phyloP scores from a whole-genome alignment of 2,888 invertebrate species.

The Drosophila borborema region DNA sequence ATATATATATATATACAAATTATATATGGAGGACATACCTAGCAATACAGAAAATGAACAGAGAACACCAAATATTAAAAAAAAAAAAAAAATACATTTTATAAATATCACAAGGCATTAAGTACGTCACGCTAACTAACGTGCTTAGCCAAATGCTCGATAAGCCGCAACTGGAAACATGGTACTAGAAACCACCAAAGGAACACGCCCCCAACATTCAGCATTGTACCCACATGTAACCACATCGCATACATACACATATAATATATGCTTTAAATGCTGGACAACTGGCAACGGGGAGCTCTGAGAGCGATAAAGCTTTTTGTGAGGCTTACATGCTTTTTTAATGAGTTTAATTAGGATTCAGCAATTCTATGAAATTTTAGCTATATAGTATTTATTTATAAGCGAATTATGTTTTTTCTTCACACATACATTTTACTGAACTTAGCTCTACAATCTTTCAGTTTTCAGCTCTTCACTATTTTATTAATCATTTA shows the following conservation, averaged over 20 bases:
- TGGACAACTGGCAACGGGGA: neutral
- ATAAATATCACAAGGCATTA: slow-evolving; percentile 50
- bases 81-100: slow-evolving; percentile 37
- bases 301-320: slow-evolving; percentile 4
- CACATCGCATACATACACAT: neutral
- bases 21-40: slow-evolving; percentile 34
- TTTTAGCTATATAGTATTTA: neutral
- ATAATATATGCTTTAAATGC: slow-evolving; percentile 12
- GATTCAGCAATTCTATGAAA: neutral
- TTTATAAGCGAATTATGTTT: neutral
- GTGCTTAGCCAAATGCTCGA: slow-evolving; percentile 34
- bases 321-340: neutral
- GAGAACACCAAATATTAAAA: slow-evolving; percentile 37
- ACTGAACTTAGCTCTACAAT: neutral
- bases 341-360: neutral
- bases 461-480: neutral
- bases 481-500: neutral
- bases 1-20: slow-evolving; percentile 44
- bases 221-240: neutral
- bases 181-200: slow-evolving; percentile 11
- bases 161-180: slow-evolving; percentile 31
- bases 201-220: slow-evolving; percentile 8
- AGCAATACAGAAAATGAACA: slow-evolving; percentile 40
- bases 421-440: neutral
- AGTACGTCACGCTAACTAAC: slow-evolving; percentile 44